A percentile compares a stretch with the other conserved stretches of the same genome.
phyloP scores from a whole-genome alignment of 2,888 invertebrate genomes.

The Cyclophora albipunctata region DNA sequence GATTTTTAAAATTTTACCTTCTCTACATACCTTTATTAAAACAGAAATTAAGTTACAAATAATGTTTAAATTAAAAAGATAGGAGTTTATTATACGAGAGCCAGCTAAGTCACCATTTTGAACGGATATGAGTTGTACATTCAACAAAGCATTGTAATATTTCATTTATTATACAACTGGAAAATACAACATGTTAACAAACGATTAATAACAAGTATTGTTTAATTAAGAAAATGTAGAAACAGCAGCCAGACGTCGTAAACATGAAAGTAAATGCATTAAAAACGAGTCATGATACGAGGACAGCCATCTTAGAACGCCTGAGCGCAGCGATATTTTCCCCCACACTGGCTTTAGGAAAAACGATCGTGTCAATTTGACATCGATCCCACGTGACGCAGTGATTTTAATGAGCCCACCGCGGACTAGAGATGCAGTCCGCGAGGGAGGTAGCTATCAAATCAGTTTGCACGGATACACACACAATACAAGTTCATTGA shows the following conservation, averaged over 20 bases:
- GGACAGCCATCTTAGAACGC: conserved; percentile 76
- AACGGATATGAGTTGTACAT: conserved; percentile 70
- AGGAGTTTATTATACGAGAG: no score
- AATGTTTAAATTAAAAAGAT: no score
- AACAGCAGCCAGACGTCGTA: conserved; percentile 30
- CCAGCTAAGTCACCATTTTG: conserved; percentile 79
- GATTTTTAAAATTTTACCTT: no score
- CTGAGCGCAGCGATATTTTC: conserved; percentile 71
- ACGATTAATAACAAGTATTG: conserved; percentile 29
- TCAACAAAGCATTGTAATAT: conserved; percentile 65
- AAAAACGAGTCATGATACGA: conserved; percentile 54
- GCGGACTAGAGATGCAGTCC: conserved; percentile 77
- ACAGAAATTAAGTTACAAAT: no score
- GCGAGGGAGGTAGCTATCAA: conserved; percentile 80
- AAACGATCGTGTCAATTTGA: conserved; percentile 77
- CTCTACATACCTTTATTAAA: no score
- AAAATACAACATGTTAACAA: conserved; percentile 36
- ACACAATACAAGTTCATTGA: conserved; percentile 78
- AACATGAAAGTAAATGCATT: conserved; percentile 50
- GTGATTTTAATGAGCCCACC: conserved; percentile 82
- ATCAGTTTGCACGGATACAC: conserved; percentile 77
- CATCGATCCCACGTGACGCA: conserved; percentile 84
- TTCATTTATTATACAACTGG: conserved; percentile 28
- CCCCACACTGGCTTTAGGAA: conserved; percentile 71
- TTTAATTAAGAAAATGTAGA: conserved; percentile 35